These are phyloP conservation scores for Caenorhabditis drosophilae DNA, from an alignment of 2,888 invertebrate genomes.

Conservation along the genomic window DNA sequence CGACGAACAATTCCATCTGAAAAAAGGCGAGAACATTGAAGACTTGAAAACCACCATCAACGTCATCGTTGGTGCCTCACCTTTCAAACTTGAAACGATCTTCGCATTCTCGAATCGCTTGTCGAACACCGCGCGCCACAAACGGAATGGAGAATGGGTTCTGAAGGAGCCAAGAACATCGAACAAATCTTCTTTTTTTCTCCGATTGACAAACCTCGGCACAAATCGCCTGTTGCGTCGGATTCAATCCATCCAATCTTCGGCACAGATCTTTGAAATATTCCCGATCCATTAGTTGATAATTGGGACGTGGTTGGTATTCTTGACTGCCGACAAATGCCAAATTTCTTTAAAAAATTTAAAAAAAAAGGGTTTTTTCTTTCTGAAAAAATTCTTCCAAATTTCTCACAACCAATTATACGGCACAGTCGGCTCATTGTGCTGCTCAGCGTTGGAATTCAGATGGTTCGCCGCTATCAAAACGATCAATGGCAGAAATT, in stretches of 20 bases:
- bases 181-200: neutral
- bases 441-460: too few relatives aligned
- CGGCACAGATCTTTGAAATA: slow-evolving; percentile 49
- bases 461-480: too few relatives aligned
- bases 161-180: slow-evolving; percentile 38
- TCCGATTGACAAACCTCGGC: slow-evolving; percentile 27
- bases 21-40: too few relatives aligned
- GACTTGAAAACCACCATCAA: slow-evolving; percentile 14
- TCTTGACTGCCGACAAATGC: slow-evolving; percentile 43
- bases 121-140: slow-evolving; percentile 73
- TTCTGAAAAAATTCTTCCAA: neutral
- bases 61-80: slow-evolving; percentile 1
- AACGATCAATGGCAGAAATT: too few relatives aligned
- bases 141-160: slow-evolving; percentile 73
- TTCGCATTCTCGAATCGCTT: slow-evolving; percentile 74
- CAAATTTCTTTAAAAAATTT: slow-evolving; percentile 26
- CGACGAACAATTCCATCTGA: slow-evolving; percentile 75
- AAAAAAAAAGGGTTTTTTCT: neutral
- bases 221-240: slow-evolving; percentile 50
- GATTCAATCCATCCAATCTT: slow-evolving; percentile 51
- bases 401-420: slow-evolving; percentile 40
- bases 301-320: slow-evolving; percentile 27
- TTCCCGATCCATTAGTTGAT: slow-evolving; percentile 17
- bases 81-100: slow-evolving; percentile 72
- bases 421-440: slow-evolving; percentile 23